These are phyloP conservation scores for Rhegmatorhina hoffmannsi DNA, from an alignment of 2,113 vertebrate species.

Conservation along the genomic window DNA sequence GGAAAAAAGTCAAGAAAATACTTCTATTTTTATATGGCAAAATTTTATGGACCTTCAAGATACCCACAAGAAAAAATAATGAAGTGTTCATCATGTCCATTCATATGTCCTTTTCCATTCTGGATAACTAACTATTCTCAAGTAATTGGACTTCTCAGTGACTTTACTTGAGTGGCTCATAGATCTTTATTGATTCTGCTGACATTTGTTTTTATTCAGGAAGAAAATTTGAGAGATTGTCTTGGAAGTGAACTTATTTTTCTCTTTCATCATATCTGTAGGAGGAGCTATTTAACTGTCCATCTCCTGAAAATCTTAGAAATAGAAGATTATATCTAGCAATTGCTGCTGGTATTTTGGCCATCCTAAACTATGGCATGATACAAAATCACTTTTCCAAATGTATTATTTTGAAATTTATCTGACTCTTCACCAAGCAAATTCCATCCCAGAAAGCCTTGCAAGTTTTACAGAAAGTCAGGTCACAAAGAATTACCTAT, in stretches of 20 bases:
- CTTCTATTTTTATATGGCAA: neutral
- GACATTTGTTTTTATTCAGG: neutral
- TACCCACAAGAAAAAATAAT: neutral
- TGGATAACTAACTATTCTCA: neutral
- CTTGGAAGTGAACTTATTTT: neutral
- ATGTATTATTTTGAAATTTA: neutral
- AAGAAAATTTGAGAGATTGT: neutral
- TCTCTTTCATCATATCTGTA: neutral
- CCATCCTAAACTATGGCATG: neutral
- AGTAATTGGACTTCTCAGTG: neutral
- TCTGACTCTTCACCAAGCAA: neutral
- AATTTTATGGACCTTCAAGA: neutral
- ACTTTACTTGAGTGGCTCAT: neutral
- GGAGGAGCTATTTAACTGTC: neutral
- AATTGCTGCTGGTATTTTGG: neutral
- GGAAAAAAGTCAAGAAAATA: neutral
- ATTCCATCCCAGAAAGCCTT: neutral
- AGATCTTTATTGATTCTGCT: neutral
- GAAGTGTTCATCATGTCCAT: neutral
- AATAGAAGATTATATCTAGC: neutral
- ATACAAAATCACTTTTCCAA: neutral
- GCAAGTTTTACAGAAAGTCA: neutral
- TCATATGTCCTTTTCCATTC: neutral
- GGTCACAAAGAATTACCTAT: neutral
- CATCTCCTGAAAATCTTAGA: neutral